Base-by-base conservation (phyloP, 2,888 invertebrate genomes). In the Crocallis elinguaria region DNA sequence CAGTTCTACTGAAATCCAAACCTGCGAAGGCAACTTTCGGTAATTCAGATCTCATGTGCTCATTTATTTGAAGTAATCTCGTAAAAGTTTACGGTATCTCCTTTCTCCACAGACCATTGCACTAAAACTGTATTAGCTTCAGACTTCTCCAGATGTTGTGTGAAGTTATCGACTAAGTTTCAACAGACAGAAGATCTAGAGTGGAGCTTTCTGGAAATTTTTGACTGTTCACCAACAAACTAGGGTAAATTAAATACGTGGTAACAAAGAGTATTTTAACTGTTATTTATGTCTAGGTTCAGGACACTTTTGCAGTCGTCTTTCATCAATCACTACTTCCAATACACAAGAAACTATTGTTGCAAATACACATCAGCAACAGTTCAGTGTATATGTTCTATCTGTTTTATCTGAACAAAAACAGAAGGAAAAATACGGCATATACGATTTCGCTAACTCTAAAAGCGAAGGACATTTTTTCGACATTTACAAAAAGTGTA, bases 1-100 rank as follows among this genome's bases (percentile, higher is more conserved):
- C 7, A 12, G n/a, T 29, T 29, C 29, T 29, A 29, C 29, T 12
- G 8, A n/a, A 30, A 37, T 6, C 21, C 3, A 12, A 37, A 30
- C 14, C 16, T 11, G 17, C 19, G 25, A 12, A 25, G 12, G 14
- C 70, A 75, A 73, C 74, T 77, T 76, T 78, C 79, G 81, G 68
- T 69, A 77, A 77, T 75, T 75, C 74, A 66, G 69, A 68, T 68
- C 67, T 75, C 77, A 81, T 74, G 73, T 5, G 62, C 74, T 75
- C 80, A 79, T 82, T 75, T 79, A 77, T 81, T 71, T 75, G 60
- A 60, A 73, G 74, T 73, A 81, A 81, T 80, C 75, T 73, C 75
- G 68, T 78, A 74, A 79, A 76, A 77, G 67, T 75, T 77, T 70
- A 73, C 69, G 65, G 71, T 48, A 60, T 67, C 63, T 69, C 65